phyloP scores from a whole-genome alignment of 2,113 vertebrate species.

The Paramisgurnus dabryanus region DNA sequence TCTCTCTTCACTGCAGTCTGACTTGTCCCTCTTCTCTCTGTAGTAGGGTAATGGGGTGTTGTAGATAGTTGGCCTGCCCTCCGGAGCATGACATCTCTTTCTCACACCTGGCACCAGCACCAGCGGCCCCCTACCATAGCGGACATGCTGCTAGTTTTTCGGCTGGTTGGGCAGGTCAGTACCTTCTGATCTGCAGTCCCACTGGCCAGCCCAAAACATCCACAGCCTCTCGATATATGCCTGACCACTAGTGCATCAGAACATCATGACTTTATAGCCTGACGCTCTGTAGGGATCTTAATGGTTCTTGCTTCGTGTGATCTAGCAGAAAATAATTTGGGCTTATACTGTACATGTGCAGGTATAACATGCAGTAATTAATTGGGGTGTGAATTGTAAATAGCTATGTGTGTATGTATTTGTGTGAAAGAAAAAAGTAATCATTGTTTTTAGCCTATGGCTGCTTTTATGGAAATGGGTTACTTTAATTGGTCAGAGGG shows the following conservation, averaged over 20 bases:
- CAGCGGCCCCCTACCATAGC: conserved; percentile 34
- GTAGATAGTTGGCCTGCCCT: conserved; percentile 39
- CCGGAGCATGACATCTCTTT: conserved; percentile 55
- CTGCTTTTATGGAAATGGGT: conserved; percentile 25
- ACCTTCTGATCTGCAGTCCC: conserved; percentile 28
- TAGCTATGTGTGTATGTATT: neutral
- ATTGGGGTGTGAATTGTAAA: conserved; percentile 23
- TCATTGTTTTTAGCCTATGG: conserved; percentile 24
- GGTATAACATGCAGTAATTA: neutral
- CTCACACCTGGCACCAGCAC: conserved; percentile 44
- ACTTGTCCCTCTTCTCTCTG: conserved; percentile 10
- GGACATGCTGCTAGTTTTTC: conserved; percentile 67
- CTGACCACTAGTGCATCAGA: neutral
- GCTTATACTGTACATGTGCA: conserved; percentile 1
- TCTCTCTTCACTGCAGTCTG: neutral
- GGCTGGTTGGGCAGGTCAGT: conserved; percentile 36
- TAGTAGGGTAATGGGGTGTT: conserved; percentile 46
- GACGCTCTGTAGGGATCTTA: conserved; percentile 15
- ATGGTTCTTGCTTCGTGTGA: conserved; percentile 8
- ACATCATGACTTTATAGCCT: conserved; percentile 27
- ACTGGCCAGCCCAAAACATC: neutral
- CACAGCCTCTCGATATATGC: neutral
- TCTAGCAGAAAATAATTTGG: neutral
- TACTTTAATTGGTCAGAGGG: conserved; percentile 23
- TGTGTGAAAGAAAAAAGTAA: conserved; percentile 21